Conservation (phyloP, 2,888 invertebrate genomes). For the Cartodere bifasciata region DNA sequence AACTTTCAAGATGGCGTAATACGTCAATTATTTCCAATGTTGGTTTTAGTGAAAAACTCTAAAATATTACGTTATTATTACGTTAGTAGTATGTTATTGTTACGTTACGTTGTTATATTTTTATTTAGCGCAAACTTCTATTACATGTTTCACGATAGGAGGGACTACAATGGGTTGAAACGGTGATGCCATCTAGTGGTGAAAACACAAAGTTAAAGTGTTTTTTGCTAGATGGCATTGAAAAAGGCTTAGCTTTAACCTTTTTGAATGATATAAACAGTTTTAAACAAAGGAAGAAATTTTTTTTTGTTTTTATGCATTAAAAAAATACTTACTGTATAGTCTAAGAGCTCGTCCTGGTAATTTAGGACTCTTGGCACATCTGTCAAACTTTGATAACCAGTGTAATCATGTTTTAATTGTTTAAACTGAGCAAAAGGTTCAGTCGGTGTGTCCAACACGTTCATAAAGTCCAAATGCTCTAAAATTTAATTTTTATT, state of each 20-base stretch:
- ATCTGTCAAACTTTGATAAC: conserved; percentile 91
- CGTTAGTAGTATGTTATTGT: too few relatives aligned
- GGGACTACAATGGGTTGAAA: too few relatives aligned
- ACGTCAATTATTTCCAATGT: conserved; percentile 64
- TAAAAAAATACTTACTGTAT: conserved; percentile 26
- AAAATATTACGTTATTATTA: conserved; percentile 18
- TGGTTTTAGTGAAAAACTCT: conserved; percentile 50
- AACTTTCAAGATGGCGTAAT: conserved; percentile 53
- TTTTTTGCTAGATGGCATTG: too few relatives aligned
- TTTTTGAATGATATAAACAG: too few relatives aligned
- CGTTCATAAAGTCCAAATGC: conserved; percentile 93
- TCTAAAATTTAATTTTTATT: conserved; percentile 47
- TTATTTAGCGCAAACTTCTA: too few relatives aligned
- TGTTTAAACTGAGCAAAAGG: conserved; percentile 77
- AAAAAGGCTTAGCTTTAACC: too few relatives aligned
- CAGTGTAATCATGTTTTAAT: conserved; percentile 81
- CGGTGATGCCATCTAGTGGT: too few relatives aligned
- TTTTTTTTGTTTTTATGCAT: too few relatives aligned
- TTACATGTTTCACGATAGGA: too few relatives aligned
- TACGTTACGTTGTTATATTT: too few relatives aligned
- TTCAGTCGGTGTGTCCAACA: conserved; percentile 56
- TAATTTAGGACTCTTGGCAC: conserved; percentile 74
- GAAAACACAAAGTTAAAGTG: too few relatives aligned
- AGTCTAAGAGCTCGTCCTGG: conserved; percentile 46
- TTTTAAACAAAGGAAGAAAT: too few relatives aligned